Base-by-base conservation (phyloP, 1,140 invertebrate genomes). In the Pseudomyrmex pallidus region DNA sequence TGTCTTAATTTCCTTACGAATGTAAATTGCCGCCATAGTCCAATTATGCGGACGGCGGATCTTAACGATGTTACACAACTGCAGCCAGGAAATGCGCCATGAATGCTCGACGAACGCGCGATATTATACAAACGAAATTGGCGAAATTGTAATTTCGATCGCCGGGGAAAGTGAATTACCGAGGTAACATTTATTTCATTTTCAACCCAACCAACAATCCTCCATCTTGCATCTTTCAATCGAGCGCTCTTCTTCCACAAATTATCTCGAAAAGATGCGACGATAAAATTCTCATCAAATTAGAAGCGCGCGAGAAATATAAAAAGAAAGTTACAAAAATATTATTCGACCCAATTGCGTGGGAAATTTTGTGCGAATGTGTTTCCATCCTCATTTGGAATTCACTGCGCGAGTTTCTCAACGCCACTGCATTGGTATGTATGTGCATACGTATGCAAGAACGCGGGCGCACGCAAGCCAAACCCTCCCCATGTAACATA, bases 1-100 rank as follows among this genome's bases (percentile, higher is more conserved):
- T 7, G 35, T 82, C 57, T 82, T 74, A 73, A 72, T 64, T 64
- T 82, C 54, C 63, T 82, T 82, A 63, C 57, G 48, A 62, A 13
- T 63, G 20, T 22, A 82, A 74, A 73, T 73, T 82, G 80, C 59
- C 25, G 17, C 48, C 48, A 74, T 7, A 48, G 48, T 73, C 20
- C 48, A 82, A 82, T 73, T 82, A 76, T 74, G 63, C 72, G 25
- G 80, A 56, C 44, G 57, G 72, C 15, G 59, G 70, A 48, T 48
- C 63, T 46, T 54, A 82, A 74, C 72, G 50, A 82, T 62, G 17
- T 73, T 64, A 56, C n/a, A 63, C 35, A 35, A 35, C 35, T 35
- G 46, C 70, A 52, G 17, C 46, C n/a, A 57, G 48, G 70, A 48
- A 35, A 13, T 44, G 59, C 44, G 54, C 59, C 52, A 56, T 73